phyloP scores from a whole-genome alignment of 2,113 vertebrate genomes.

The Prunella fulvescens region DNA sequence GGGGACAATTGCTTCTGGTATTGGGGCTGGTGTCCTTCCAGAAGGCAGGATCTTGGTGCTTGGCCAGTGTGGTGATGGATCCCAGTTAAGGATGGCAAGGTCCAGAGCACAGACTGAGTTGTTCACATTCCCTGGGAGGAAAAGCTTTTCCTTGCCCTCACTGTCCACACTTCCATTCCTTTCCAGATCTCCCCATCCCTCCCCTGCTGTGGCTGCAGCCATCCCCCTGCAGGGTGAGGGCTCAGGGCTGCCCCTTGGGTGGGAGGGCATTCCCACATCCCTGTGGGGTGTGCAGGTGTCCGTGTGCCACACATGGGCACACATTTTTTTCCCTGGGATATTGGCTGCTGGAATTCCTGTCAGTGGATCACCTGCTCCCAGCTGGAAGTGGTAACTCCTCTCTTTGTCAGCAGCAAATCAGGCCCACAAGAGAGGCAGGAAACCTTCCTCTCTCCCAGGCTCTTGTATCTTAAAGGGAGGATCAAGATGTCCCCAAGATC shows the following conservation, averaged over 20 bases:
- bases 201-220: accelerated
- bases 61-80: not conserved
- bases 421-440: not conserved
- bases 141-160: not conserved
- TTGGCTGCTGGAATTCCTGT: not conserved
- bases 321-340: not conserved
- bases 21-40: not conserved
- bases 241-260: not conserved
- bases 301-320: not conserved
- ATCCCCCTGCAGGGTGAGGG: not conserved
- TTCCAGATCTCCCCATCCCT: not conserved
- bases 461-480: not conserved
- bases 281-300: not conserved
- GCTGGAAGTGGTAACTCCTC: not conserved
- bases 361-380: not conserved
- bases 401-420: not conserved
- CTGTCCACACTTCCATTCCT: accelerated
- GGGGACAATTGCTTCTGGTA: accelerated
- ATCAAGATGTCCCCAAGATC: not conserved
- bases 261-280: not conserved
- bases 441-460: not conserved
- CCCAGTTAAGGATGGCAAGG: not conserved
- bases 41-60: not conserved
- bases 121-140: not conserved
- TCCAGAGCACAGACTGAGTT: not conserved